phyloP scores from a whole-genome alignment of 1,140 invertebrate species.

The Drosophila albomicans region DNA sequence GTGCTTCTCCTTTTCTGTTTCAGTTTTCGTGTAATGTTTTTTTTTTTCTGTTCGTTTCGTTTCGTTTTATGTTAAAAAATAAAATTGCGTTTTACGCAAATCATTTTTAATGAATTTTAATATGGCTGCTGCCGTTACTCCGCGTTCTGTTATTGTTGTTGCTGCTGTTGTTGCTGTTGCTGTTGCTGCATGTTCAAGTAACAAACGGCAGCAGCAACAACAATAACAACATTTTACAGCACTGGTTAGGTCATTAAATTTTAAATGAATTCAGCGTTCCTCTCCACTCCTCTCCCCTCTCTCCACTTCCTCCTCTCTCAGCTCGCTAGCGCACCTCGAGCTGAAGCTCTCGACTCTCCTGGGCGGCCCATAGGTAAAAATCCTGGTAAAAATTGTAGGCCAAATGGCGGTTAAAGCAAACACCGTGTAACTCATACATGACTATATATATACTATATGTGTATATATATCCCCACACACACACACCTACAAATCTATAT shows the following conservation, averaged over 20 bases:
- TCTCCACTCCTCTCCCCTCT: neutral
- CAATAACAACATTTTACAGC: slow-evolving; percentile 57
- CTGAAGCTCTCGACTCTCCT: slow-evolving; percentile 10
- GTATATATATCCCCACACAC: neutral
- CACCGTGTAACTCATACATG: slow-evolving; percentile 15
- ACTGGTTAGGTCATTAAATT: slow-evolving; percentile 82
- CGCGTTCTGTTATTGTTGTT: neutral
- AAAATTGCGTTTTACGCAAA: slow-evolving; percentile 83
- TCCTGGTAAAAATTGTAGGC: slow-evolving; percentile 56
- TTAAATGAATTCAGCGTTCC: slow-evolving; percentile 77
- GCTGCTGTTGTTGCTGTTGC: slow-evolving; percentile 23
- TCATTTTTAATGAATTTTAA: slow-evolving; percentile 84
- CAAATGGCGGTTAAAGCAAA: slow-evolving; percentile 48
- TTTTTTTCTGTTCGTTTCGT: slow-evolving; percentile 11
- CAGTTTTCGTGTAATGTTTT: slow-evolving; percentile 12
- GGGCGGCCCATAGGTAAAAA: slow-evolving; percentile 65
- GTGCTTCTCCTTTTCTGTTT: neutral
- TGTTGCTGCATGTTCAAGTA: slow-evolving; percentile 27
- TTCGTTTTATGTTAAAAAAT: slow-evolving; percentile 64
- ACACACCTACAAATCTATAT: slow-evolving; percentile 26
- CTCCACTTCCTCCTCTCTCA: too few species aligned
- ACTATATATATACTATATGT: slow-evolving; percentile 4
- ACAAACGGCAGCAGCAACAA: neutral
- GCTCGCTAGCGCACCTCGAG: too few species aligned
- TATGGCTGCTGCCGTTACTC: slow-evolving; percentile 52